Evolutionary conservation across 2,888 invertebrate genomes (phyloP), one percentile per base, ranked within the genome.

Genomic region (Dryomyza anilis): DNA sequence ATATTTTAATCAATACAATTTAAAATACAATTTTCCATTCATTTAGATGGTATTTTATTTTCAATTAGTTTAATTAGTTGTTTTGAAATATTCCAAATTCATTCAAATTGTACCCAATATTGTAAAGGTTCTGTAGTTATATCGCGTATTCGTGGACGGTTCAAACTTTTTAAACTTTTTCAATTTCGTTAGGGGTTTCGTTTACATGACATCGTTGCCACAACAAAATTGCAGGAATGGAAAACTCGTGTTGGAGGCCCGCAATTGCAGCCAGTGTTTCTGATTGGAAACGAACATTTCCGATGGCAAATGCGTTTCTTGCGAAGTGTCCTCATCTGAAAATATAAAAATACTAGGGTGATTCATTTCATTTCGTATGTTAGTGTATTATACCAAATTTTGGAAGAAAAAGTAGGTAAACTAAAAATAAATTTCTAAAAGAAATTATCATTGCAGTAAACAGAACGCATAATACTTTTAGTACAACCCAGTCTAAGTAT

Each of bases 261-360:
- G 87, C 46, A 94, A 84, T 69, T 92, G 90, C 10, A 95, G 85
- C 94, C 94, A 95, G 75, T 93, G 91, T 80, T 93, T 91, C 82
- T 95, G 94, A 83, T 95, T 94, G 2, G 94, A 94, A 10, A 95
- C 94, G 79, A 94, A 95, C 94, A 95, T 94, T 83, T 95, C 95
- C 0, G 94, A 92, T 0, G 94, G 95, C 61, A 95, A 91, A 73
- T 91, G 85, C 29, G 87, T 86, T 65, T 87, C 87, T 10, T 85
- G 85, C 1, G 84, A 79, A 19, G 85, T 85, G 30, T 75, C 72
- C 70, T 80, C 76, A 64, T 74, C 87, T 76, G 29, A 16, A 43
- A 43, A 43, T 6, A n/a, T n/a, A n/a, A n/a, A n/a, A n/a, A n/a
- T n/a, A n/a, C n/a, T n/a, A n/a, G n/a, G n/a, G n/a, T n/a, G n/a